Conservation (phyloP, 2,888 invertebrate genomes). For the Eristalinus sepulchralis region DNA sequence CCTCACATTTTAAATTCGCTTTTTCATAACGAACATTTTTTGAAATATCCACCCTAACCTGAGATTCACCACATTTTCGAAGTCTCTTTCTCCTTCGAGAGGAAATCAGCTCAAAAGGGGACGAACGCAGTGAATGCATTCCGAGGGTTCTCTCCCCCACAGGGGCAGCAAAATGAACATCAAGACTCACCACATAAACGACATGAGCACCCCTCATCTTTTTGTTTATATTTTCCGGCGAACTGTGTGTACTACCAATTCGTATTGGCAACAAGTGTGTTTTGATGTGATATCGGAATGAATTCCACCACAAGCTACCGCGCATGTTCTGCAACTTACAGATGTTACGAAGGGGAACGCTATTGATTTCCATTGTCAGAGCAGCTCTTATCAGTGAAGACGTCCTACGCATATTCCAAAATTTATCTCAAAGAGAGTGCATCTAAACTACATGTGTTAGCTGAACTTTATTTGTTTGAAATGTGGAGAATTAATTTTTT, state of each 20-base stretch:
- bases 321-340: constrained; percentile 69
- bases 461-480: constrained; percentile 37
- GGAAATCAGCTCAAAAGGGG: background rate
- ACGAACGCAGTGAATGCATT: background rate
- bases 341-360: constrained; percentile 41
- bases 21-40: background rate
- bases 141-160: background rate
- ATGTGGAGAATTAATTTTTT: no score
- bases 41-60: background rate
- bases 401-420: constrained; percentile 61
- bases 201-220: constrained; percentile 2
- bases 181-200: background rate
- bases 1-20: no score
- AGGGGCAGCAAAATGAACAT: background rate
- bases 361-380: constrained; percentile 54
- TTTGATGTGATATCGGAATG: constrained; percentile 17
- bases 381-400: constrained; percentile 51
- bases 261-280: constrained; percentile 57
- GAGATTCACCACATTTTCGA: background rate
- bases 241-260: background rate
- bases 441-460: background rate
- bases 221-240: constrained; percentile 55
- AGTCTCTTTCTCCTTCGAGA: background rate
- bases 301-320: constrained; percentile 11
- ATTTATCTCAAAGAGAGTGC: constrained; percentile 17